These are phyloP conservation scores for Crocodylus rhombifer DNA, from an alignment of 2,797 vertebrate genomes.

Conservation along the genomic window DNA sequence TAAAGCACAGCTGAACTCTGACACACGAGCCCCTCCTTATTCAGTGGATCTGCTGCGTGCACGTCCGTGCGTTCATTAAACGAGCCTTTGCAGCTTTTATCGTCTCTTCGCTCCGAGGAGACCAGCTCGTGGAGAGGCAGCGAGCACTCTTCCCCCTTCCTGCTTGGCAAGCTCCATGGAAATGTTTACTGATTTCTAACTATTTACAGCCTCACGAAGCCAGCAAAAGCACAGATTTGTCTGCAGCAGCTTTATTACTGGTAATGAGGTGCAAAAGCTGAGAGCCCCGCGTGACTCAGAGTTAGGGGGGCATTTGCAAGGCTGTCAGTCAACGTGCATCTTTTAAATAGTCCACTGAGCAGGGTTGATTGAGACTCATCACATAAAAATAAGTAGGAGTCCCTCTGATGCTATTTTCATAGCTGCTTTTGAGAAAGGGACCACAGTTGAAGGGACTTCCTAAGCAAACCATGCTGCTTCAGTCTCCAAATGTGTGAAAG, in stretches of 20 bases:
- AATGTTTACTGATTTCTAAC: conserved; percentile 50
- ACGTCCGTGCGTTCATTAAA: background rate
- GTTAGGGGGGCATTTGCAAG: background rate
- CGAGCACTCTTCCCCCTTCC: background rate
- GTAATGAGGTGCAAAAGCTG: background rate
- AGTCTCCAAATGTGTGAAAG: background rate
- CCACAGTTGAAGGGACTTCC: background rate
- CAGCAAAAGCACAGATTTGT: conserved; percentile 9
- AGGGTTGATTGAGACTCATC: background rate
- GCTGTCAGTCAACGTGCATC: background rate
- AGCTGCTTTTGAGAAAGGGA: background rate
- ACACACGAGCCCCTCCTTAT: background rate
- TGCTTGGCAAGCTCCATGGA: conserved; percentile 43
- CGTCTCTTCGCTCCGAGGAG: background rate
- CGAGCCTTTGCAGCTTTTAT: background rate
- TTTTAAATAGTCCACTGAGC: background rate
- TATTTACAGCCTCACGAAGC: background rate
- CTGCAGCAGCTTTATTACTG: conserved; percentile 30
- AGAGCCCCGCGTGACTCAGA: background rate
- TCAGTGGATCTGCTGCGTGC: background rate
- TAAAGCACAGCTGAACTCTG: background rate
- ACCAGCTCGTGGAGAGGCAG: background rate
- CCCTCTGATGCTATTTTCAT: background rate
- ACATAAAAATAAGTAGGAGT: background rate
- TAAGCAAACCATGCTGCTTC: background rate